A percentile compares a stretch with the other conserved stretches of the same genome.
phyloP scores from a whole-genome alignment of 2,888 invertebrate genomes.

The Drepanosiphum platanoidis region DNA sequence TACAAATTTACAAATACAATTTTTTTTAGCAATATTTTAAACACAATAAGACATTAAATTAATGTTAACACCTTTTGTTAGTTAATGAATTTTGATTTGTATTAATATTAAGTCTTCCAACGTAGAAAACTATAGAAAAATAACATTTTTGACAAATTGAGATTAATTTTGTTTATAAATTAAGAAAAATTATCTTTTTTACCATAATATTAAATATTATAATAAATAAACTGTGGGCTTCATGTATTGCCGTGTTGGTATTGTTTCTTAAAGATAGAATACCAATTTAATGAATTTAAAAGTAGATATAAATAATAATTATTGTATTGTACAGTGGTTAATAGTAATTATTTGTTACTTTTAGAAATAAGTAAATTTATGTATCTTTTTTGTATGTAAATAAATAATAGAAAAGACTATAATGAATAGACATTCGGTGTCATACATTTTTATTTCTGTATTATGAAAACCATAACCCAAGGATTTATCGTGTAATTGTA shows the following conservation, averaged over 20 bases:
- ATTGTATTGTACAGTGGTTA: conserved; percentile 34
- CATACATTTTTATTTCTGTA: not conserved
- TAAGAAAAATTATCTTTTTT: not conserved
- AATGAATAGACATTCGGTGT: not conserved
- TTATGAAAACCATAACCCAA: not conserved
- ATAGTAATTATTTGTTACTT: conserved; percentile 36
- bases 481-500: not conserved
- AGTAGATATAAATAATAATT: conserved; percentile 11
- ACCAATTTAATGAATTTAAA: conserved; percentile 28
- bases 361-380: conserved; percentile 18
- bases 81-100: not conserved
- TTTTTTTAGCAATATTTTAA: too few relatives aligned
- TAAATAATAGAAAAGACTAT: not conserved
- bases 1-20: too few relatives aligned
- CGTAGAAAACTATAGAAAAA: not conserved
- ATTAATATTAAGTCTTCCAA: conserved; percentile 46
- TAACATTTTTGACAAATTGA: not conserved
- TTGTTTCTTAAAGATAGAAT: conserved; percentile 16
- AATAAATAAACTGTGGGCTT: not conserved
- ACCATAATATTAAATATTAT: too few relatives aligned
- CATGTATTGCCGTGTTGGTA: conserved; percentile 12
- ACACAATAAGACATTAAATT: conserved; percentile 12
- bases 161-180: not conserved
- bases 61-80: not conserved
- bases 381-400: conserved; percentile 1